Base-by-base conservation (phyloP, 2,797 vertebrate species). In the Pangasius larnaudii region DNA sequence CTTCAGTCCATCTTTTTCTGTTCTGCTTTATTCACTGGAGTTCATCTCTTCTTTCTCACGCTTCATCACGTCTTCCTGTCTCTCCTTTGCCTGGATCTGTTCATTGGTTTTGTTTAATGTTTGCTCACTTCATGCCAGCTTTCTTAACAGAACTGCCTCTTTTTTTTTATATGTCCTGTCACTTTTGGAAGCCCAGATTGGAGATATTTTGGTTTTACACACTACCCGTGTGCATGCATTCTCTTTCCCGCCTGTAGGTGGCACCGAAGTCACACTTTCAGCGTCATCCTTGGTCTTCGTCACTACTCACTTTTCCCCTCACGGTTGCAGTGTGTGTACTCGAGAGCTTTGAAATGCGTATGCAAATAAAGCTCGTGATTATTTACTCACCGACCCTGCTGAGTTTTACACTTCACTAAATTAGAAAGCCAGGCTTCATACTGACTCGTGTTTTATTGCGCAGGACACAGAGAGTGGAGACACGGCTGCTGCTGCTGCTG, bases 401-500 rank as follows among this genome's bases (percentile, higher is more conserved):
- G 81, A 27, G 53, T 39, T 58, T 22, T 22, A 46, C 14, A n/a
- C 22, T 19, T 53, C 75, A 56, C 27, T 80, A 33, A 36, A 39
- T 81, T n/a, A 24, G 7, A 30, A 53, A 59, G 36, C 11, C 14
- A 18, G 74, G 39, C 6, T 42, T 89, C 19, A n/a, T 53, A 46
- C 53, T 65, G 81, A 85, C 77, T 72, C 14, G 5, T 63, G 53
- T 61, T 63, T 84, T 78, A 61, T 42, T 83, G 18, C 33, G 51
- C 61, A 91, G 91, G 91, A 84, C 27, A 27, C 69, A 2, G 81
- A 67, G 77, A 67, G 84, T 33, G 72, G 51, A 61, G 59, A 4
- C 51, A 24, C n/a, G 10, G 42, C 42, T 46, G 42, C 42, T 46
- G 42, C 42, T 42, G 42, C 42, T 42, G 42, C 42, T 42, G 42